Evolutionary conservation across 2,113 vertebrate species (phyloP), one percentile per base, ranked within the genome.

Genomic region (Furnarius figulus): DNA sequence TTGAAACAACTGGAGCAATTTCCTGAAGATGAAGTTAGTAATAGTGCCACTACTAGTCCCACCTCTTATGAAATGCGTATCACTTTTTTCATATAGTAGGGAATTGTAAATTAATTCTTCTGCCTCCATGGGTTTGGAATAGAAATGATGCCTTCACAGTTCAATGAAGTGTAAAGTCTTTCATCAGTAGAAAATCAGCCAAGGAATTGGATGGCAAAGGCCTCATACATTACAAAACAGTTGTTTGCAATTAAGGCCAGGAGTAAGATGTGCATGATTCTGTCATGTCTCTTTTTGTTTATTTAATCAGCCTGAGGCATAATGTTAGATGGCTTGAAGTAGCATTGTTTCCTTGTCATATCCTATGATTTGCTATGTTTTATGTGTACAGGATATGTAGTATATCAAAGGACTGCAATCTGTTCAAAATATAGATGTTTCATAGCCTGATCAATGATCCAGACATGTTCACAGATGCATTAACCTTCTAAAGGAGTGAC

Each of bases 91-190:
- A 53, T 94, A 82, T 87, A 74, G 61, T 70, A 68, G 76, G 59
- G 79, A 96, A 89, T 89, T 88, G 70, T 86, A 93, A 90, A 95
- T 95, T 71, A 80, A 81, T 95, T 96, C 75, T 84, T 91, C 58
- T 87, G 61, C 95, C 94, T 91, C 90, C 40, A 59, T 42, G 76
- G 88, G n/a, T 78, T 87, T 82, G 85, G 87, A 95, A 92, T 75
- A 88, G 93, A 95, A 86, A 92, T 0, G 12, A 85, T 91, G 58
- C 77, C 92, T 97, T 97, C 95, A 95, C 89, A 96, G 91, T 84
- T 95, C 96, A 97, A 6, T 35, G 82, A 93, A 97, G 89, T 97
- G 94, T 90, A 96, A 97, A 94, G 85, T 82, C 89, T 94, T 95
- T 96, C 85, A 94, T 97, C 87, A 84, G 85, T 75, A 76, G 73